Percentiles rank a stretch among this genome's conserved stretches.
These are phyloP conservation scores for Hylyphantes graminicola DNA, from an alignment of 1,140 invertebrate genomes.

Conservation along the genomic window DNA sequence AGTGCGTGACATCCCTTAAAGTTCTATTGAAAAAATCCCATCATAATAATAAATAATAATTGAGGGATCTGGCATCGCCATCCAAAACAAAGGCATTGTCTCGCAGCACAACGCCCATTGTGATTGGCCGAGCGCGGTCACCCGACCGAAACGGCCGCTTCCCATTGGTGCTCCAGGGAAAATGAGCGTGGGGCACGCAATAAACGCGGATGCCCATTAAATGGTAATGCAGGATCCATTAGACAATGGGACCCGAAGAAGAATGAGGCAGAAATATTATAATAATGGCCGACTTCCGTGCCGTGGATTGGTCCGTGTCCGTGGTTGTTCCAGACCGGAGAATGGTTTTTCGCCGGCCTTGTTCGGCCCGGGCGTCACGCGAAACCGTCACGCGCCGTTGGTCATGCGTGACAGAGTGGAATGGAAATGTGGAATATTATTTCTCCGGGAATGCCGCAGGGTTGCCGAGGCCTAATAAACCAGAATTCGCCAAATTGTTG, in stretches of 20 bases:
- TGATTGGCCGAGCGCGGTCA: constrained; percentile 26
- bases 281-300: constrained; percentile 3
- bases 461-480: too few relatives aligned
- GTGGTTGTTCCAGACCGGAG: neutral
- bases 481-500: too few relatives aligned
- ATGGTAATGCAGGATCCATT: constrained; percentile 39
- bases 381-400: too few relatives aligned
- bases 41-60: too few relatives aligned
- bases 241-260: constrained; percentile 15
- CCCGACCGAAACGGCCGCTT: constrained; percentile 8
- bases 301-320: constrained; percentile 11
- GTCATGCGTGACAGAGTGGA: too few relatives aligned
- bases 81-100: too few relatives aligned
- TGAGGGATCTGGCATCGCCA: too few relatives aligned
- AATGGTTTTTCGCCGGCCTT: too few relatives aligned
- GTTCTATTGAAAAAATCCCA: constrained; percentile 19
- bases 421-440: too few relatives aligned
- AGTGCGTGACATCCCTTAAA: constrained; percentile 16
- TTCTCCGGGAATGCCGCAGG: too few relatives aligned
- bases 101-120: constrained; percentile 5
- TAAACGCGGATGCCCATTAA: constrained; percentile 37
- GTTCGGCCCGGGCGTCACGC: too few relatives aligned
- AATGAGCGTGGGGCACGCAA: constrained; percentile 13
- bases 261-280: constrained; percentile 22
- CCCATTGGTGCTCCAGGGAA: constrained; percentile 1